Evolutionary conservation across 37 sponge, comb jelly and placozoan genomes (phyloP), one percentile per base, ranked within the genome.

Genomic region (Lycopodina hypogea): DNA sequence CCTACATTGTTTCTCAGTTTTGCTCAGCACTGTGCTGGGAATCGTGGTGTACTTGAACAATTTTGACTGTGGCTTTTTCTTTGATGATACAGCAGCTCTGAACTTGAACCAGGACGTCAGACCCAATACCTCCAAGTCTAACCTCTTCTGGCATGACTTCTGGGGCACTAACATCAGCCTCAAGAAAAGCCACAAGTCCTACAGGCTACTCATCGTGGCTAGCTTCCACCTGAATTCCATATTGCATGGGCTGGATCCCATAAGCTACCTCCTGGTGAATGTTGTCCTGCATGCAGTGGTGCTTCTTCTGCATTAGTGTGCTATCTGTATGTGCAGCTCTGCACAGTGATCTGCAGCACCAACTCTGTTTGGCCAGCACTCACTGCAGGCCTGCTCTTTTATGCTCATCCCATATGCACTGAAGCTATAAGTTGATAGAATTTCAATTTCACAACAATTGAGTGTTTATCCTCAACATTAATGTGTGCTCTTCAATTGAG

Each of bases 251-350:
- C 85, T 96, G 52, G 41, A 85, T n/a, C 92, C 95, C 64, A 67
- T 88, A 60, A 92, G 97, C 35, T 96, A 96, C 62, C 97, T 94
- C 68, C 53, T 89, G 60, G 92, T 88, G 58, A 96, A 96, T 63
- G 85, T 94, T 11, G 42, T 94, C 42, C 77, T 96, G 11, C 97
- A 96, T 73, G 87, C 78, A n/a, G 67, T 75, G 11, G 94, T n/a
- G n/a, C n/a, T n/a, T n/a, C n/a, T n/a, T n/a, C n/a, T n/a, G n/a
- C n/a, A n/a, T n/a, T n/a, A n/a, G n/a, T 91, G 55, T 80, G 83
- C 58, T 86, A 62, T 72, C 69, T 96, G 58, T 96, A 90, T 48
- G 90, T 88, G 22, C 71, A 42, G 56, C 69, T 88, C 41, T 84
- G 90, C 83, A 55, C 60, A 51, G 63, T 84, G 30, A 42, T 84